phyloP scores from a whole-genome alignment of 2,113 vertebrate genomes.

The Esox niger region DNA sequence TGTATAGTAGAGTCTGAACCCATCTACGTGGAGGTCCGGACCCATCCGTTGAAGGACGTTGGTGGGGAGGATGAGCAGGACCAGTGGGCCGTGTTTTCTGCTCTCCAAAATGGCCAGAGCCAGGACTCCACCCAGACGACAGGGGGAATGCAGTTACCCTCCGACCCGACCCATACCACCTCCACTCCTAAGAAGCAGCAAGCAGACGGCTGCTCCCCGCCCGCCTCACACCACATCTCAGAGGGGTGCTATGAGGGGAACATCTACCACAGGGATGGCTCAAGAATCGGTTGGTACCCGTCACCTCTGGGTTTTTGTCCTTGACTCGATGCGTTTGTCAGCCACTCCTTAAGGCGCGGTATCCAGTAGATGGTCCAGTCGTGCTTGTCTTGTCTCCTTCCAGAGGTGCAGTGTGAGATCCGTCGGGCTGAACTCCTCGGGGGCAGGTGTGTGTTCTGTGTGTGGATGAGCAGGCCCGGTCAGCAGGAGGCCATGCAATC shows the following conservation, averaged over 20 bases:
- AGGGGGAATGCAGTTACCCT: constrained; percentile 18
- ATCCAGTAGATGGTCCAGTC: too few species aligned
- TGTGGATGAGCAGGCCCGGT: constrained; percentile 81
- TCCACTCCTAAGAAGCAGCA: constrained; percentile 80
- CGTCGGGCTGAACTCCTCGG: constrained; percentile 66
- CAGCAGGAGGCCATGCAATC: constrained; percentile 63
- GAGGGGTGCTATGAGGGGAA: constrained; percentile 80
- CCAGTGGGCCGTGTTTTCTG: constrained; percentile 51
- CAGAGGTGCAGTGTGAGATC: constrained; percentile 84
- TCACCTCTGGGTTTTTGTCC: too few species aligned
- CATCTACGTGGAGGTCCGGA: constrained; percentile 31
- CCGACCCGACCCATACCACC: constrained; percentile 65
- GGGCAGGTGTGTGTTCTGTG: constrained; percentile 73
- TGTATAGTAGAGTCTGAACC: constrained; percentile 37
- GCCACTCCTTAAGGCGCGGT: too few species aligned
- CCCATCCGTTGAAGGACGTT: neutral
- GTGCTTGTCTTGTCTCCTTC: neutral
- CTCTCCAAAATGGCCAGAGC: constrained; percentile 39
- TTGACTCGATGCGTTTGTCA: too few species aligned
- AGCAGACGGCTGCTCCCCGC: constrained; percentile 4
- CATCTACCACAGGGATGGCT: constrained; percentile 86
- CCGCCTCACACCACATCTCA: constrained; percentile 33
- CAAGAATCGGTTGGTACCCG: constrained; percentile 77
- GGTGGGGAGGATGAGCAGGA: neutral
- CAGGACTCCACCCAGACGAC: constrained; percentile 25